Evolutionary conservation across 2,888 invertebrate species (phyloP), one percentile per base, ranked within the genome.

Genomic region (Drosophila sordidapex): DNA sequence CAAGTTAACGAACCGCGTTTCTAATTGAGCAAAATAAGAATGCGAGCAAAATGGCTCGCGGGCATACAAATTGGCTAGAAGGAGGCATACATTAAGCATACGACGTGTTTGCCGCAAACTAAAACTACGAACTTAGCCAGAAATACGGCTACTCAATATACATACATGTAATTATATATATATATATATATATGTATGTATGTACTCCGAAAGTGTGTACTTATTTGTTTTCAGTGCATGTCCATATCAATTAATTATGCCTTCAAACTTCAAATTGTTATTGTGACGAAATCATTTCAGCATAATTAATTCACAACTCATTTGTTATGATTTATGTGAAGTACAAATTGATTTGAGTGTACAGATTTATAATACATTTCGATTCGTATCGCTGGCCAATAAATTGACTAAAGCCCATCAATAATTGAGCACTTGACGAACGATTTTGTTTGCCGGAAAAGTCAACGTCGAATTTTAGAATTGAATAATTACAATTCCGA

Each of bases 1-100:
- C 64, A 61, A 67, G 56, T 38, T 64, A 76, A 29, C 48, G 56
- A 56, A 70, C 59, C 57, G 66, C 46, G 36, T 58, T 62, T 63
- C 66, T 83, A 86, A 82, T 83, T 74, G 71, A 72, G 58, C 71
- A 49, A 68, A 82, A 60, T 62, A 43, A 74, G 64, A 76, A 78
- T 60, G 46, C 56, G 64, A 76, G 63, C 76, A 54, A 40, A 46
- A 36, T n/a, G 29, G 8, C 31, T 18, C n/a, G 15, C 31, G 29
- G 35, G 63, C 70, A 75, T 75, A 64, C 51, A 56, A 75, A 69
- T 75, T 54, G 75, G 18, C 38, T 27, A 21, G 56, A 36, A 18
- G 36, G 15, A 7, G 36, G 36, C 25, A 15, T 27, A 43, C 46
- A 46, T 75, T 65, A 70, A 53, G 67, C 43, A 78, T 78, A 67